Evolutionary conservation across 2,888 invertebrate species (phyloP).

Genomic region (Lasioglossum vierecki): DNA sequence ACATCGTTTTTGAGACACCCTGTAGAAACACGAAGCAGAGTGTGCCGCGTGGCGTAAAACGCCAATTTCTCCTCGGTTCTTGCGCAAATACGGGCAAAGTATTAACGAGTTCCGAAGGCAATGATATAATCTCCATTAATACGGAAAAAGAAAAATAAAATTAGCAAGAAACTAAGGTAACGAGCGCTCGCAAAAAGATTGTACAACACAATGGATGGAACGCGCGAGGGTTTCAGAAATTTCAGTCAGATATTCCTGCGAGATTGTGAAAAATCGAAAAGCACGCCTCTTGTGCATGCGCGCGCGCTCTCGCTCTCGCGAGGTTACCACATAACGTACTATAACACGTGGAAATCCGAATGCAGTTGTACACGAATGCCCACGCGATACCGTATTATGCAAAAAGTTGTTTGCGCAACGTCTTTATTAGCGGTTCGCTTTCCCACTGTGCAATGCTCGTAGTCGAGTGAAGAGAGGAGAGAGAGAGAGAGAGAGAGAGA

Average conservation of each 20-base stretch:
- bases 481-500: slow-evolving; percentile 15
- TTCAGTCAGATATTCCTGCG: slow-evolving; percentile 39
- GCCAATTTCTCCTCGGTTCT: neutral
- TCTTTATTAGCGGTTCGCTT: slow-evolving; percentile 65
- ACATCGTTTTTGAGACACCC: no score
- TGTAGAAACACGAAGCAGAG: neutral
- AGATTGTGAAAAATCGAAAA: slow-evolving; percentile 56
- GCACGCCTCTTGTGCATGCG: neutral
- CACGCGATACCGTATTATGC: slow-evolving; percentile 65
- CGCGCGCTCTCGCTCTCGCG: slow-evolving; percentile 2
- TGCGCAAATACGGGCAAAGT: neutral
- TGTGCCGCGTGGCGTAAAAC: neutral
- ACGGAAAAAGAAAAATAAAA: neutral
- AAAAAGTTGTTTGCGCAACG: slow-evolving; percentile 65
- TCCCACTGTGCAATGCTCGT: slow-evolving; percentile 57
- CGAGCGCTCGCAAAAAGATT: slow-evolving; percentile 2
- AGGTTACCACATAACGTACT: slow-evolving; percentile 43
- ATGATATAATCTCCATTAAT: slow-evolving; percentile 30
- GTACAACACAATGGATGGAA: slow-evolving; percentile 34
- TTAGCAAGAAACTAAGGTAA: neutral
- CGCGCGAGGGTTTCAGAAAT: slow-evolving; percentile 26
- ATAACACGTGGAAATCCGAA: slow-evolving; percentile 60
- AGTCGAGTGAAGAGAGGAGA: slow-evolving; percentile 7
- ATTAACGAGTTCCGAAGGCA: neutral
- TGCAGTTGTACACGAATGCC: slow-evolving; percentile 54